Evolutionary conservation across 2,113 vertebrate species (phyloP).

Genomic region (Ramphastos sulfuratus): DNA sequence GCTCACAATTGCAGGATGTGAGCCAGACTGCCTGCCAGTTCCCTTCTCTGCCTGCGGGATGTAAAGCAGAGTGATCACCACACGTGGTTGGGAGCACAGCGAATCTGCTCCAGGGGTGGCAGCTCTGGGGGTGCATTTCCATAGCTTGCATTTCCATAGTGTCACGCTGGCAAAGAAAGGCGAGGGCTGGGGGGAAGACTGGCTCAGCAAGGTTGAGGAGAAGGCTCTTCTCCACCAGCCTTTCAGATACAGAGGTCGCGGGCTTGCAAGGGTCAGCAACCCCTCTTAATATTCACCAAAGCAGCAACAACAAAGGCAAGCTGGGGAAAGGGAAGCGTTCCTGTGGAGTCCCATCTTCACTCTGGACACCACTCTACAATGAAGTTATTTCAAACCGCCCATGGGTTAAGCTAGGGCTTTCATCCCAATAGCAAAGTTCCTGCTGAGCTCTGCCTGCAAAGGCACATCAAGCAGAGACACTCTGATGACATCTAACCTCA

Average conservation of each 20-base stretch:
- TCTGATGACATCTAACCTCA: conserved; percentile 61
- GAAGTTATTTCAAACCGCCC: conserved; percentile 53
- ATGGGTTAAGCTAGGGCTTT: conserved; percentile 58
- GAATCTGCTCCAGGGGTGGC: conserved; percentile 19
- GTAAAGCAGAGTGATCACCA: background rate
- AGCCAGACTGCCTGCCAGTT: background rate
- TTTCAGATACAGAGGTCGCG: conserved; percentile 54
- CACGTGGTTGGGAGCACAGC: background rate
- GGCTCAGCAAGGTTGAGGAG: background rate
- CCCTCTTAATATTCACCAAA: conserved; percentile 66
- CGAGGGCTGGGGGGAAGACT: background rate
- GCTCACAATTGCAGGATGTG: background rate
- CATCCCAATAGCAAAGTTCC: conserved; percentile 46
- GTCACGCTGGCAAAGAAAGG: conserved; percentile 32
- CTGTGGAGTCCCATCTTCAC: conserved; percentile 65
- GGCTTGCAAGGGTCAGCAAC: conserved; percentile 67
- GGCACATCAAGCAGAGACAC: conserved; percentile 50
- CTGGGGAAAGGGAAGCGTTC: conserved; percentile 68
- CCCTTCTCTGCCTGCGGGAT: background rate
- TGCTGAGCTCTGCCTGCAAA: conserved; percentile 56
- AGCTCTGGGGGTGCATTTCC: conserved; percentile 45
- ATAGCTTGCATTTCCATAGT: conserved; percentile 36
- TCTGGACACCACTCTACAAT: conserved; percentile 64
- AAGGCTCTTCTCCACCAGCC: conserved; percentile 45
- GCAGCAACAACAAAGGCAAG: conserved; percentile 58